Evolutionary conservation across 64 coral and sea anemone genomes (phyloP).

Genomic region (Anthopleura sola): DNA sequence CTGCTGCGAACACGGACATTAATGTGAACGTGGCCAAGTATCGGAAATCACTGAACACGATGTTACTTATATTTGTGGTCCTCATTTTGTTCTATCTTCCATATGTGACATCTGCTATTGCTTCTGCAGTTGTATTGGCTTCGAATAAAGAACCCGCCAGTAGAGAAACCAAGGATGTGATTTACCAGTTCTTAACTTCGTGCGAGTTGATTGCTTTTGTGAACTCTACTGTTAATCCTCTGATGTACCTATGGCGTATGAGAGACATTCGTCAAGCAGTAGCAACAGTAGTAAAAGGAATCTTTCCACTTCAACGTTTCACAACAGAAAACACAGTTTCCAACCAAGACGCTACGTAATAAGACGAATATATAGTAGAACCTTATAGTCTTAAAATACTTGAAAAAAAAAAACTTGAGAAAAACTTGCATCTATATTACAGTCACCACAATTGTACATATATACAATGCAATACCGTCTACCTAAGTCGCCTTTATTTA

Average conservation of each 20-base stretch:
- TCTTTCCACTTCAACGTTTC: too few relatives aligned
- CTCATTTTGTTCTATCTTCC: background rate
- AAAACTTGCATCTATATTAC: too few relatives aligned
- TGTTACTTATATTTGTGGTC: background rate
- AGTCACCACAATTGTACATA: too few relatives aligned
- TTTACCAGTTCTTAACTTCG: background rate
- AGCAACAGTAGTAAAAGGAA: too few relatives aligned
- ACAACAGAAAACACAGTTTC: too few relatives aligned
- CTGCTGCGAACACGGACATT: background rate
- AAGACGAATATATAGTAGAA: too few relatives aligned
- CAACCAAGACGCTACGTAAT: too few relatives aligned
- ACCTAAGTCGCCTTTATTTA: too few relatives aligned
- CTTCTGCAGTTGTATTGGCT: background rate
- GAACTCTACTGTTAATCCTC: constrained; percentile 2
- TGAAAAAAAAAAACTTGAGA: too few relatives aligned
- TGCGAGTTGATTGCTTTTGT: background rate
- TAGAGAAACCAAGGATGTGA: background rate
- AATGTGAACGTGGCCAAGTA: background rate
- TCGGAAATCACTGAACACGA: constrained; percentile 12
- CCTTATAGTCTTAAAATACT: too few relatives aligned
- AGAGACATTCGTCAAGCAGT: background rate
- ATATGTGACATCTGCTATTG: background rate
- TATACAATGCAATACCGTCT: too few relatives aligned
- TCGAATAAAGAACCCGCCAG: background rate
- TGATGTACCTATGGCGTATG: constrained; percentile 5